Evolutionary conservation across 2,113 vertebrate species (phyloP).

Genomic region (Sialia sialis): DNA sequence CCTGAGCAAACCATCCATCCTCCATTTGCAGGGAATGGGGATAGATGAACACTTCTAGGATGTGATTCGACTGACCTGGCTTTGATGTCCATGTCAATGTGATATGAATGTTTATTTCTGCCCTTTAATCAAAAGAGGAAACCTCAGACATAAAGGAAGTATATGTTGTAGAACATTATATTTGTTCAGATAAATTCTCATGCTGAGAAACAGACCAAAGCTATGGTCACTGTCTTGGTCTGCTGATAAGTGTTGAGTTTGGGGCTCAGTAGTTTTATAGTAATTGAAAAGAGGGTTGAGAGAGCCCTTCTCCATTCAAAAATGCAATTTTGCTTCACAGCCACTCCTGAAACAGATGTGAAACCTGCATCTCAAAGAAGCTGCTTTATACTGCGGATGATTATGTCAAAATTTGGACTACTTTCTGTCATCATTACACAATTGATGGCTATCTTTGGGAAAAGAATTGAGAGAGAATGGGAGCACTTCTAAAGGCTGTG

Average conservation of each 20-base stretch:
- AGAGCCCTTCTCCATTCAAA: background rate
- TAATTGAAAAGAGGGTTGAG: background rate
- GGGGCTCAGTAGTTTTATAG: background rate
- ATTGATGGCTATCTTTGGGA: background rate
- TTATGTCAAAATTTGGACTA: background rate
- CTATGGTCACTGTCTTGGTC: background rate
- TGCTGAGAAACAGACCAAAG: background rate
- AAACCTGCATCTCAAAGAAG: background rate
- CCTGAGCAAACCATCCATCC: background rate
- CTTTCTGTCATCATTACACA: background rate
- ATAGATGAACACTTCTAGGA: background rate
- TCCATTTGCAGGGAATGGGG: background rate
- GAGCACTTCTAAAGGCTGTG: background rate
- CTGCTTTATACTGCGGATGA: background rate
- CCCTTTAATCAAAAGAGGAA: background rate
- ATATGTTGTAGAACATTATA: background rate
- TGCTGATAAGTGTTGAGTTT: background rate
- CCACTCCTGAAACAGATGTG: background rate
- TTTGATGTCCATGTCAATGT: background rate
- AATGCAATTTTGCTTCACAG: background rate
- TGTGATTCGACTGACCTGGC: rapidly evolving
- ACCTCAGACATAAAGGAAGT: background rate
- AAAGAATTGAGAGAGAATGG: background rate
- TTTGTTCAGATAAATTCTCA: background rate
- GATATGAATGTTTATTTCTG: background rate